Conservation (phyloP, 2,113 vertebrate genomes). For the Synodontis membranacea region DNA sequence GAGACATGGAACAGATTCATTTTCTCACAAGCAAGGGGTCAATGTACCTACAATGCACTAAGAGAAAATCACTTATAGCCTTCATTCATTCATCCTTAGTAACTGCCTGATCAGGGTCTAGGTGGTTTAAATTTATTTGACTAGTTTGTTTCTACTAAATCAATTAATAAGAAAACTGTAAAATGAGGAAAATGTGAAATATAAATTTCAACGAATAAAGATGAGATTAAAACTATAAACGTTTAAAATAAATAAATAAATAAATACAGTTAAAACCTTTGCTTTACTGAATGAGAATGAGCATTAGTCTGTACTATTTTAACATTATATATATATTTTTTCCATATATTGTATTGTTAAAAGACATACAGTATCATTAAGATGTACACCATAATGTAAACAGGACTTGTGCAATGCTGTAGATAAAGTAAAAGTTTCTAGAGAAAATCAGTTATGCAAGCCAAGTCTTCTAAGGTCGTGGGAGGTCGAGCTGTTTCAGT, state of each 20-base stretch:
- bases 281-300: too few relatives aligned
- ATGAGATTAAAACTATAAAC: too few relatives aligned
- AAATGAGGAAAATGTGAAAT: too few relatives aligned
- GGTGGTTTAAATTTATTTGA: neutral
- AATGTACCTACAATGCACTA: neutral
- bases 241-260: too few relatives aligned
- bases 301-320: neutral
- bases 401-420: neutral
- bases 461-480: too few relatives aligned
- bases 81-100: neutral
- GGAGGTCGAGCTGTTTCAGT: too few relatives aligned
- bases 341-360: neutral
- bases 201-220: too few relatives aligned
- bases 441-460: neutral
- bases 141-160: neutral
- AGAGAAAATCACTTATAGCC: neutral
- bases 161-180: neutral
- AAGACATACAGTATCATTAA: neutral
- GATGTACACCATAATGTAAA: neutral
- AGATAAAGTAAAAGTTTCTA: neutral
- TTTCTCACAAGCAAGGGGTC: neutral
- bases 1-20: constrained; percentile 8
- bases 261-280: too few relatives aligned
- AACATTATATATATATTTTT: neutral
- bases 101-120: neutral